These are phyloP conservation scores for Galeruca laticollis DNA, from an alignment of 2,888 invertebrate species.

Conservation along the genomic window DNA sequence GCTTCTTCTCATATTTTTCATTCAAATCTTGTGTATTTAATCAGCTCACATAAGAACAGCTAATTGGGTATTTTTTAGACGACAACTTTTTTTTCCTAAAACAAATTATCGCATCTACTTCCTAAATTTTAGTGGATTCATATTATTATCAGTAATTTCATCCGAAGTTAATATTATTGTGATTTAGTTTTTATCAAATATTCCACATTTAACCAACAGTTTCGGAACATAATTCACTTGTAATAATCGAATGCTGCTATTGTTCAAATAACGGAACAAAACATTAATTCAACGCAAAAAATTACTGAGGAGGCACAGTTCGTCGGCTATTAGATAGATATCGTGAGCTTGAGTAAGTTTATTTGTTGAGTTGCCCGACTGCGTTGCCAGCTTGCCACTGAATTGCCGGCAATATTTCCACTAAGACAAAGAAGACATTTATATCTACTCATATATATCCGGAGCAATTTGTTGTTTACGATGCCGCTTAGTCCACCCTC, in stretches of 20 bases:
- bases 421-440: conserved; percentile 57
- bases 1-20: too few relatives aligned
- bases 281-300: conserved; percentile 2
- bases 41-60: too few relatives aligned
- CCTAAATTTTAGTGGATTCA: too few relatives aligned
- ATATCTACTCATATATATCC: conserved; percentile 61
- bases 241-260: not conserved
- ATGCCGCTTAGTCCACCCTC: conserved; percentile 56
- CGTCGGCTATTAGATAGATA: conserved; percentile 4
- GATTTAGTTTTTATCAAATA: too few relatives aligned
- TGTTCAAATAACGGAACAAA: not conserved
- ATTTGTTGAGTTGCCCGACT: conserved; percentile 6
- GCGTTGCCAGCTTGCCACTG: conserved; percentile 48
- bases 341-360: conserved; percentile 3
- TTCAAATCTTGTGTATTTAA: too few relatives aligned
- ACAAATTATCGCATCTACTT: too few relatives aligned
- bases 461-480: conserved; percentile 64
- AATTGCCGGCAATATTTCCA: conserved; percentile 60
- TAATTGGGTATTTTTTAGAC: too few relatives aligned
- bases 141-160: too few relatives aligned
- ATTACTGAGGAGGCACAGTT: not conserved
- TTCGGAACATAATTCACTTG: too few relatives aligned
- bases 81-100: too few relatives aligned
- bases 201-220: too few relatives aligned
- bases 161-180: too few relatives aligned